Evolutionary conservation across 1,140 invertebrate genomes (phyloP), one percentile per base, ranked within the genome.

Genomic region (Periplaneta americana): DNA sequence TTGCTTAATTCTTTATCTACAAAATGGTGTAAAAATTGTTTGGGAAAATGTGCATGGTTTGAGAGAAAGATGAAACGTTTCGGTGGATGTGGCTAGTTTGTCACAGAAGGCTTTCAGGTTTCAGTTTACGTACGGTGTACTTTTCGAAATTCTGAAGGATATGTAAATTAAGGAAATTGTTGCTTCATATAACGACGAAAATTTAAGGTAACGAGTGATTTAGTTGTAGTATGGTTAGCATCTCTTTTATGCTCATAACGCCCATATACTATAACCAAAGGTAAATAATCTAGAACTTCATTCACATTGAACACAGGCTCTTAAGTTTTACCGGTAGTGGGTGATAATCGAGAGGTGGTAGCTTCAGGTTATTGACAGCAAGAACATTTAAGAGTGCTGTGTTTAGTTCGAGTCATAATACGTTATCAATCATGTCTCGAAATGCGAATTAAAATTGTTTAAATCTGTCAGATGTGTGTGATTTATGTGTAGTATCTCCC

Each of bases 21-120:
- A 74, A 31, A 39, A 1, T 3, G 15, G 36, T 37, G 77, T 31
- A 37, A 37, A 11, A 34, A 28, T 22, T 37, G 36, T 11, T 15
- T 32, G 32, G 18, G 22, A 37, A 32, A 31, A 78, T 78, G 8
- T 15, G 33, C n/a, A 17, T 57, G 35, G 33, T 35, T 75, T 28
- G n/a, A n/a, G 34, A 75, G 31, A 36, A 81, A 81, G 76, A 35
- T 28, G 37, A 34, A 37, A 78, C 34, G 32, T 32, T 76, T 74
- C 33, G 66, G 82, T 80, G 82, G 82, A 82, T 82, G 82, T 82
- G 82, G 36, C 82, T 80, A 11, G 48, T 80, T 80, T 81, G 81
- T 81, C 81, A 81, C 33, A 6, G 80, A 75, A 80, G 80, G 32
- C 48, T 17, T 37, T 37, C 28, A 37, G 57, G 34, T 22, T n/a